Evolutionary conservation across 2,113 vertebrate genomes (phyloP).

Genomic region (Chionis minor): DNA sequence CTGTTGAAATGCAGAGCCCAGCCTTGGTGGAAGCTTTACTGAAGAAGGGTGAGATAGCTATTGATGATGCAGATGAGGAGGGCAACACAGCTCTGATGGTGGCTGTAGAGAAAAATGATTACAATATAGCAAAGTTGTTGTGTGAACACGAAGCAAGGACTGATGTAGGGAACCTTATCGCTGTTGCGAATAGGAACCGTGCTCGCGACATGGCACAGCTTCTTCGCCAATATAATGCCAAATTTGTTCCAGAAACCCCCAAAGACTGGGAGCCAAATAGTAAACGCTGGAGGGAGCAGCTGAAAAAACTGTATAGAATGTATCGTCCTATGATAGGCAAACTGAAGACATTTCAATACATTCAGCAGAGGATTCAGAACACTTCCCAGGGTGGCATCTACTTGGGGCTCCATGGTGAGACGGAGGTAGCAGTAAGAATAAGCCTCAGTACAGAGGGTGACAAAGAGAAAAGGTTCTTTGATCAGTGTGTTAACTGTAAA

Average conservation of each 20-base stretch:
- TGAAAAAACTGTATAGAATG: constrained; percentile 26
- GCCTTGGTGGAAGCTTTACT: constrained; percentile 61
- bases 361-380: constrained; percentile 51
- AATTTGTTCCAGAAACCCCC: neutral
- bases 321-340: constrained; percentile 57
- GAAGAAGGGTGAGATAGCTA: constrained; percentile 21
- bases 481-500: neutral
- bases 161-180: neutral
- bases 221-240: neutral
- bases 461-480: constrained; percentile 47
- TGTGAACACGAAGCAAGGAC: constrained; percentile 50
- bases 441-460: neutral
- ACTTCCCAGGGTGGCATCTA: constrained; percentile 66
- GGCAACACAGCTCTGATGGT: constrained; percentile 61
- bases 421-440: constrained; percentile 71
- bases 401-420: constrained; percentile 54
- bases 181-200: neutral
- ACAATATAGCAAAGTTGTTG: neutral
- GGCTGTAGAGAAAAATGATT: constrained; percentile 11
- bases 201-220: neutral
- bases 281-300: constrained; percentile 35
- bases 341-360: constrained; percentile 55
- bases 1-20: constrained; percentile 41
- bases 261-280: constrained; percentile 54
- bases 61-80: constrained; percentile 46